Evolutionary conservation across 2,888 invertebrate genomes (phyloP), one percentile per base, ranked within the genome.

Genomic region (Callosobruchus maculatus): DNA sequence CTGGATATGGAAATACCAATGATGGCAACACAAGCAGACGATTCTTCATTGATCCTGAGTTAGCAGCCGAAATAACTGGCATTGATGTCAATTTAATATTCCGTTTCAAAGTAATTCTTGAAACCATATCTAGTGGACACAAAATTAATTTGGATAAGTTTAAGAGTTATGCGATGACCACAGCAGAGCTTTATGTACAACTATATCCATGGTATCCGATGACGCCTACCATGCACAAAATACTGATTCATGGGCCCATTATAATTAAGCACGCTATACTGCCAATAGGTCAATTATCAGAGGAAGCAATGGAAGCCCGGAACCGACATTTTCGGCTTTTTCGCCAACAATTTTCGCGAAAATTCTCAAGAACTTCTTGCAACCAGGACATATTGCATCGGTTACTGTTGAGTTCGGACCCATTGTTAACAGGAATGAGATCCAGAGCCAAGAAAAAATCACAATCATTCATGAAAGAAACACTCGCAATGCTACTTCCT

Each of bases 21-120:
- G 81, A 81, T 70, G 80, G 81, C 0, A 81, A 83, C 67, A 81
- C 81, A 3, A 78, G 78, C 49, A 74, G 81, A 67, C 74, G 78
- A 70, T 83, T 83, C 76, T 81, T 83, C 71, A 74, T 30, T 18
- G 75, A 81, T 71, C 74, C 78, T 3, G 21, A 74, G n/a, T 0
- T 73, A n/a, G 69, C 80, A n/a, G 74, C 80, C 2, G 74, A 73
- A 69, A 80, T 80, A 21, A 79, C 79, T n/a, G 77, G 77, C 0
- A 30, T 80, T 5, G 72, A 80, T 66, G 20, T 69, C 18, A 30
- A 77, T 21, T 68, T 78, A 18, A 76, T 76, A 26, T 26, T 26
- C 7, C 26, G 3, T 26, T 7, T 26, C 26, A 26, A 26, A 26
- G 22, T 76, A 72, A 80, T 79, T 67, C 70, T 80, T 22, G 74